Base-by-base conservation (phyloP, 2,888 invertebrate species). In the Leistus spinibarbis region DNA sequence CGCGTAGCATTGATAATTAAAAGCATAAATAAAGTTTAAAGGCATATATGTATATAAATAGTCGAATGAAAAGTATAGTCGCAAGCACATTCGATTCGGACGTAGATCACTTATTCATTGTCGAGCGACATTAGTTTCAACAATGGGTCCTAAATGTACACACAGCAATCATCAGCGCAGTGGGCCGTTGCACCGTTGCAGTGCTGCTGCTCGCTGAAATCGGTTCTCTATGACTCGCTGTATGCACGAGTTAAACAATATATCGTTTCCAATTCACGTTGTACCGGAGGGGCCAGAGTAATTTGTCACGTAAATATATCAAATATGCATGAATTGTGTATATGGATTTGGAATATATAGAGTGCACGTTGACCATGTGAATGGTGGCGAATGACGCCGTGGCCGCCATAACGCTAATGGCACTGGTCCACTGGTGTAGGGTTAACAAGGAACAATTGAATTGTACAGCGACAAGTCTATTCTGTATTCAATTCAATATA, bases 361-460 rank as follows among this genome's bases (percentile, higher is more conserved):
- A 80, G 80, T 78, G 66, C 80, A 78, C 79, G 81, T 77, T 78
- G 67, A 78, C 24, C 79, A 83, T 80, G 76, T 69, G 73, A 23
- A 78, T 78, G 78, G 77, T 76, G 80, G 64, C 22, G 23, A 7
- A 54, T 57, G 20, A 53, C 54, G 66, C 53, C 63, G 27, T 7
- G 7, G 40, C 2, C 40, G 7, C 5, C 23, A 64, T 23, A 23
- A 17, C 27, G 53, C 17, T 60, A 17, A 60, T 75, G 69, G 76
- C 60, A 70, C 76, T 80, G 84, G 81, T 71, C 80, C 76, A 76
- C 69, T 81, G 81, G 83, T 82, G 83, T 84, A 84, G 84, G 85
- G 85, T 85, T 85, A 85, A 85, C 85, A 82, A 85, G 84, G 83
- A 85, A 84, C 85, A 85, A 85, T 85, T 84, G 82, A 84, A 85